Conservation (phyloP, 2,888 invertebrate species). For the Melitaea athalia region DNA sequence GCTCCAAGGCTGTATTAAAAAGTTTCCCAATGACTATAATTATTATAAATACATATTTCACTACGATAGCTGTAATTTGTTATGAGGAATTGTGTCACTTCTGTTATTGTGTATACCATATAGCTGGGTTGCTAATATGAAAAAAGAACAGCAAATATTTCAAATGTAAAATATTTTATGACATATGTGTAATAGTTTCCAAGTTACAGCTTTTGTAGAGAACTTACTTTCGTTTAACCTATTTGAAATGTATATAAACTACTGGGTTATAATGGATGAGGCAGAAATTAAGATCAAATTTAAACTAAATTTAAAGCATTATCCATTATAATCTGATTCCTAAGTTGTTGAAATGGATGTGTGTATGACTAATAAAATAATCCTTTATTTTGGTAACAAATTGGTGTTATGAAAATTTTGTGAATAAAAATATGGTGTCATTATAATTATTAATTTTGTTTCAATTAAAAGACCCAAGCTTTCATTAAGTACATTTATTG, state of each 20-base stretch:
- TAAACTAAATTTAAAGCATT: conserved; percentile 46
- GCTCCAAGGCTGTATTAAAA: conserved; percentile 80
- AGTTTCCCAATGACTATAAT: conserved; percentile 45
- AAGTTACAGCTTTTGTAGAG: conserved; percentile 31
- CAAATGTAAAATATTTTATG: conserved; percentile 1
- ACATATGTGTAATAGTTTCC: neutral
- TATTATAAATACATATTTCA: conserved; percentile 21
- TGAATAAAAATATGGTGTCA: conserved; percentile 81
- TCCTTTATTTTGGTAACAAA: conserved; percentile 81
- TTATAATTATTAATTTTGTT: conserved; percentile 53
- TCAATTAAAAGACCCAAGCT: neutral
- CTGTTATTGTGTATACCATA: conserved; percentile 1
- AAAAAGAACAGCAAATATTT: neutral
- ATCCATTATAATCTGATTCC: conserved; percentile 62
- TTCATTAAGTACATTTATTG: neutral
- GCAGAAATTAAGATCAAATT: conserved; percentile 49
- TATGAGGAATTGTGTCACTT: conserved; percentile 3
- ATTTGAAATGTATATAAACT: conserved; percentile 61
- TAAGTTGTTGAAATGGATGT: conserved; percentile 73
- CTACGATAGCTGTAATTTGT: conserved; percentile 33
- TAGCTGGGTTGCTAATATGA: neutral
- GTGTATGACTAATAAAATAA: conserved; percentile 79
- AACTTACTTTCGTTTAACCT: conserved; percentile 32
- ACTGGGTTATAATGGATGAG: conserved; percentile 60
- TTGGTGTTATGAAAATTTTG: conserved; percentile 79